These are phyloP conservation scores for Poeciliopsis paucimaculata DNA, from an alignment of 2,797 vertebrate species.

Conservation along the genomic window DNA sequence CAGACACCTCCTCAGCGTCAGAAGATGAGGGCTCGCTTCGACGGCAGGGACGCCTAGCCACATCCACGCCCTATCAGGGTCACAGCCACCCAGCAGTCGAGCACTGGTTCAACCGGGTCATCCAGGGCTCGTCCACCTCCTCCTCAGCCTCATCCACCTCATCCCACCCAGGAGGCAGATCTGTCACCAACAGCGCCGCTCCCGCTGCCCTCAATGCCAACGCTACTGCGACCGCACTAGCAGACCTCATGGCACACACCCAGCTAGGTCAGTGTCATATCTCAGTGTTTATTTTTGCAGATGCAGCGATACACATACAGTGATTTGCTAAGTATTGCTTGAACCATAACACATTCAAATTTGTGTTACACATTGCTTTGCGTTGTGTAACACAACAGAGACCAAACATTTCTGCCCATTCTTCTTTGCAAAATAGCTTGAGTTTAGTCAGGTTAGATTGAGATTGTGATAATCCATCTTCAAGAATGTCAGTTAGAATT, in stretches of 20 bases:
- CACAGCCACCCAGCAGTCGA: slow-evolving; percentile 88
- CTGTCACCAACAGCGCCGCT: slow-evolving; percentile 83
- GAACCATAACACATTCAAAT: background rate
- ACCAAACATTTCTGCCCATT: background rate
- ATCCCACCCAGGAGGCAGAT: slow-evolving; percentile 94
- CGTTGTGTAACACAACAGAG: background rate
- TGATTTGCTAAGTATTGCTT: background rate
- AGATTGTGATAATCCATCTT: background rate
- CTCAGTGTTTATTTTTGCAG: slow-evolving; percentile 4
- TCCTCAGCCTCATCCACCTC: slow-evolving; percentile 97
- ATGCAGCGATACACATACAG: background rate
- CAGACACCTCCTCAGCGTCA: slow-evolving; percentile 98
- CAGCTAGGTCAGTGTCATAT: slow-evolving; percentile 87
- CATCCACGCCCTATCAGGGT: slow-evolving; percentile 89
- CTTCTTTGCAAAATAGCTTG: background rate
- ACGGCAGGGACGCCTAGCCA: slow-evolving; percentile 88
- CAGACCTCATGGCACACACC: slow-evolving; percentile 91
- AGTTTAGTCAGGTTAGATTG: background rate
- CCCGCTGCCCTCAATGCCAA: slow-evolving; percentile 88
- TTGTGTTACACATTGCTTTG: background rate
- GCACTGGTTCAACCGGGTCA: slow-evolving; percentile 94
- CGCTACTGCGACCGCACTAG: slow-evolving; percentile 83
- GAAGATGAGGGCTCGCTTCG: slow-evolving; percentile 97
- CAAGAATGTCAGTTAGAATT: background rate
- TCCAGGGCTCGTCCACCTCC: slow-evolving; percentile 97